These are phyloP conservation scores for Podocnemis expansa DNA, from an alignment of 2,113 vertebrate species.

Conservation along the genomic window DNA sequence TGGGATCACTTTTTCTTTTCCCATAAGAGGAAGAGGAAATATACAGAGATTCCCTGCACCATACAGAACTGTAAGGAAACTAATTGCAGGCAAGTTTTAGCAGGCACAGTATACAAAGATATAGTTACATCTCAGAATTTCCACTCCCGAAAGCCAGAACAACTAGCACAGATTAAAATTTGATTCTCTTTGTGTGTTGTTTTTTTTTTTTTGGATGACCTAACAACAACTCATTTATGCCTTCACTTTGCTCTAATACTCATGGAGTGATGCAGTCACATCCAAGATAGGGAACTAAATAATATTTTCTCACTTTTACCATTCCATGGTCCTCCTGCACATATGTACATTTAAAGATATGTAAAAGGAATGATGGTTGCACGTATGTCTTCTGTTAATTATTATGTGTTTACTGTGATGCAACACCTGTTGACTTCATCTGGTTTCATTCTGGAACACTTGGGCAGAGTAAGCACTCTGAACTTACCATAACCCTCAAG, in stretches of 20 bases:
- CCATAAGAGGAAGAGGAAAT: background rate
- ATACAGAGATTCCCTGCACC: background rate
- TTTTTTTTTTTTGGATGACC: background rate
- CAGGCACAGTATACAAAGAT: background rate
- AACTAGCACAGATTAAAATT: background rate
- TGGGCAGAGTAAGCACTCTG: background rate
- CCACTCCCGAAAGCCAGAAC: background rate
- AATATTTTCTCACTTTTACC: background rate
- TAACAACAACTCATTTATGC: accelerated
- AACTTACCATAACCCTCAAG: background rate
- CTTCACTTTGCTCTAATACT: background rate
- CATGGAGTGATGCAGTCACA: accelerated
- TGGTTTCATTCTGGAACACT: accelerated
- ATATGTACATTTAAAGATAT: background rate
- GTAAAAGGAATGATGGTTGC: background rate
- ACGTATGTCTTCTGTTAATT: background rate
- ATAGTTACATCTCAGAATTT: background rate
- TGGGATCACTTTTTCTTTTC: accelerated
- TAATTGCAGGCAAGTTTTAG: background rate
- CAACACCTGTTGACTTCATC: background rate
- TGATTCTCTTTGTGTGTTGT: accelerated
- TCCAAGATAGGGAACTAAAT: background rate
- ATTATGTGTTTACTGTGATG: background rate
- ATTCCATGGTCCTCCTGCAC: background rate
- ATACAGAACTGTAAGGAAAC: background rate